Base-by-base conservation (phyloP, 2,113 vertebrate species). In the Oenanthe melanoleuca region DNA sequence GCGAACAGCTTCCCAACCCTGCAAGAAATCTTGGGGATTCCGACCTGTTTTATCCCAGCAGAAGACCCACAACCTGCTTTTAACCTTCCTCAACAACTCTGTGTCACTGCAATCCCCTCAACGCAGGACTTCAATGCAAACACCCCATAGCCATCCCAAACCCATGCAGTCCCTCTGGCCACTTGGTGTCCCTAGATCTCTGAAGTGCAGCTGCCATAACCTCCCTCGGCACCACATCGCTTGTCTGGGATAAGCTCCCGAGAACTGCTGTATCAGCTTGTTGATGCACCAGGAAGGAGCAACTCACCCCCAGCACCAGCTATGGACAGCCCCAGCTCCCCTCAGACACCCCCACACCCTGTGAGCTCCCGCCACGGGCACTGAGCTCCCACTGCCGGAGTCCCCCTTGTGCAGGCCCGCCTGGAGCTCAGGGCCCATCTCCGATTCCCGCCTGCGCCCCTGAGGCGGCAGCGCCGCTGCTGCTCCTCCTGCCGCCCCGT, bases 1-100 rank as follows among this genome's bases (percentile, higher is more conserved):
- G 3, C 26, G 3, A 33, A 49, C 20, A 55, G 5, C 18, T 38
- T 14, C 13, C 13, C 42, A 26, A 4, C 3, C 2, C 5, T 18
- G 4, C 1, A 2, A 49, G 14, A 3, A 28, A 40, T 23, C 34
- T 28, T 1, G 1, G 23, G 3, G 8, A 49, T 10, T 1, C 28
- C 14, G 6, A 26, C 14, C 9, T 20, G 9, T 9, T 45, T 55
- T 4, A 14, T 20, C 19, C 11, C 17, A 12, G 5, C 8, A 38
- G 1, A 10, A 6, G 4, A 57, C 11, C 13, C 23, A 33, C 17
- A 57, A 3, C 11, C 14, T 22, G 10, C 13, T 47, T 38, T 17
- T 26, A 8, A 33, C 5, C 5, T 13, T 28, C 4, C 23, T 40
- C 17, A 40, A 16, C 3, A 49, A 28, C 14, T 5, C 44, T 10